Evolutionary conservation across 1,140 invertebrate species (phyloP), one percentile per base, ranked within the genome.

Genomic region (Scaptomyza graminum): DNA sequence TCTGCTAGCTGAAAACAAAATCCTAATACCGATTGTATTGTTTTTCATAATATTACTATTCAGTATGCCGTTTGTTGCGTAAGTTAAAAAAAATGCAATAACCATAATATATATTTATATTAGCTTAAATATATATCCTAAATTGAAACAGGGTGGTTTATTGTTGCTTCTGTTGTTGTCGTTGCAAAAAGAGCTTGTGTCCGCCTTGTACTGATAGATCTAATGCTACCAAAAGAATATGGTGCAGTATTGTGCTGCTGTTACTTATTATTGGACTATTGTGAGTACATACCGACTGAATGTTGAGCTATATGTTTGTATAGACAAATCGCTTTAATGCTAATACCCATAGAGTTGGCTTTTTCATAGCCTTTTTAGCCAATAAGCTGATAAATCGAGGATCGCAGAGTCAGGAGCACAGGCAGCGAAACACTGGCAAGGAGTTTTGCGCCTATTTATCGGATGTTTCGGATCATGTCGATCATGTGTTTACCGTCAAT

Each of bases 161-260:
- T 34, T 59, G 43, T 15, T 59, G 56, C 9, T 59, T 59, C 28
- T 34, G 56, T 25, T 59, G 56, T n/a, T 59, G 56, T 9, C 43
- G 28, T 8, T 59, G 56, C 25, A 12, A 12, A 12, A 34, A 18
- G 7, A 11, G 9, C 5, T 22, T 7, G 6, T 59, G 56, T n/a
- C 5, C 13, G 15, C 56, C 43, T 1, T 59, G 56, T 44, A 7
- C 37, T n/a, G 34, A 4, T 1, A 31, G 15, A 15, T 0, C n/a
- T 5, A 1, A 51, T 8, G 13, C 43, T 1, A 46, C 0, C 7
- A 11, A 5, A 18, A 15, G 41, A 5, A 2, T 31, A 5, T 15
- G 16, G 0, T 59, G 25, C 28, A 59, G 56, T n/a, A 31, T 59
- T 8, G 0, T 59, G 9, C 11, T 59, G 11, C 5, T 47, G 4